phyloP scores from a whole-genome alignment of 2,797 vertebrate species.

The Decapterus maruadsi region DNA sequence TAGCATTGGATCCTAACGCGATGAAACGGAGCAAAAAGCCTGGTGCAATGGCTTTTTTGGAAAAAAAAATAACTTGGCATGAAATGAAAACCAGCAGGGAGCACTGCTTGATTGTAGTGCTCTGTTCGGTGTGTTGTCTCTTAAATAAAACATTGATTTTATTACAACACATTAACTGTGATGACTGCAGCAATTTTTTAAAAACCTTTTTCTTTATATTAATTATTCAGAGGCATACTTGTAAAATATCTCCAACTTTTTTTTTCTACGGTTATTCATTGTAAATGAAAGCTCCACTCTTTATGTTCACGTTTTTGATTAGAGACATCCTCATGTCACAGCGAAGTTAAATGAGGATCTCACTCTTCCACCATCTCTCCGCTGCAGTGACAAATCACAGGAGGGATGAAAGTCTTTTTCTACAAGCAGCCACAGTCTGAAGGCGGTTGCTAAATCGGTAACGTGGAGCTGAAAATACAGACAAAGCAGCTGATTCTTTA shows the following conservation, averaged over 20 bases:
- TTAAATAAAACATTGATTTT: neutral
- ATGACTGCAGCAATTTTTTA: neutral
- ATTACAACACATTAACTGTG: neutral
- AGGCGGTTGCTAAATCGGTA: conserved; percentile 61
- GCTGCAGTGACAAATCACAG: conserved; percentile 27
- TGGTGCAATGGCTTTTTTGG: conserved; percentile 2
- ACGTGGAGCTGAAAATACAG: conserved; percentile 62
- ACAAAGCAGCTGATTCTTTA: conserved; percentile 60
- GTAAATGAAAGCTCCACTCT: neutral
- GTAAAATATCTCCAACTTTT: neutral
- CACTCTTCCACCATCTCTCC: conserved; percentile 9
- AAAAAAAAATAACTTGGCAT: neutral
- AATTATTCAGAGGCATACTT: neutral
- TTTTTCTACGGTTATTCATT: neutral
- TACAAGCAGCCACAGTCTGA: conserved; percentile 47
- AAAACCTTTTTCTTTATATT: neutral
- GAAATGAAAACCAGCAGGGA: neutral
- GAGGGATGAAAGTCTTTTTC: conserved; percentile 44
- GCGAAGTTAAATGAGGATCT: conserved; percentile 13
- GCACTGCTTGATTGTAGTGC: neutral
- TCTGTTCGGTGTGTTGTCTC: neutral
- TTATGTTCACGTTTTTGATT: conserved; percentile 17
- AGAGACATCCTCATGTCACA: conserved; percentile 14
- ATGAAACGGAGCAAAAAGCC: neutral
- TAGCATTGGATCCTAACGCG: neutral